A percentile compares a stretch with the other conserved stretches of the same genome.
Conservation (phyloP, 1,140 invertebrate genomes). For the Sipha flava region DNA sequence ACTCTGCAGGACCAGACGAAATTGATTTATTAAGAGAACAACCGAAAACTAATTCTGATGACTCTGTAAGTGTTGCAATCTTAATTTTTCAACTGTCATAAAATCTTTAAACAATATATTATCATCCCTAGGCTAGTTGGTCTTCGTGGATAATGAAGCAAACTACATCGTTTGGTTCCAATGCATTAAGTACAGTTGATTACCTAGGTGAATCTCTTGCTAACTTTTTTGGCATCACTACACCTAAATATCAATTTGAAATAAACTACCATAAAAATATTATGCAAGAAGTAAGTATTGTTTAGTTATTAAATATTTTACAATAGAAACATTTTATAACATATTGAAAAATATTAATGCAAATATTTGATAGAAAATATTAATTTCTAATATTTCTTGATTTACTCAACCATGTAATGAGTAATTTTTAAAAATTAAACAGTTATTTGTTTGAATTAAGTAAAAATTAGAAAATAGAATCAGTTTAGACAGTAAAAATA, state of each 20-base stretch:
- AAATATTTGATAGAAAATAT: too few relatives aligned
- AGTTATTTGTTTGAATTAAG: too few relatives aligned
- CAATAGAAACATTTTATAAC: too few relatives aligned
- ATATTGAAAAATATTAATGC: too few relatives aligned
- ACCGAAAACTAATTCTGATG: neutral
- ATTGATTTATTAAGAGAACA: neutral
- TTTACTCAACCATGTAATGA: too few relatives aligned
- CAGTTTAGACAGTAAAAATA: too few relatives aligned
- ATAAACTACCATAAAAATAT: slow-evolving; percentile 68
- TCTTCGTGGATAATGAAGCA: neutral
- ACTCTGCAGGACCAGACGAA: neutral
- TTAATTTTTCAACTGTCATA: neutral
- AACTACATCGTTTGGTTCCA: slow-evolving; percentile 39
- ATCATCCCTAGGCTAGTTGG: neutral
- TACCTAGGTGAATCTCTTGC: slow-evolving; percentile 75
- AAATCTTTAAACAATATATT: neutral
- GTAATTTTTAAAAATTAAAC: too few relatives aligned
- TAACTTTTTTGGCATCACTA: slow-evolving; percentile 79
- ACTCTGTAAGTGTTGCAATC: neutral
- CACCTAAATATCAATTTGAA: slow-evolving; percentile 84
- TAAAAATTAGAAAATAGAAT: too few relatives aligned
- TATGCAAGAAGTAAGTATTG: slow-evolving; percentile 41
- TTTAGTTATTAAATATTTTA: neutral
- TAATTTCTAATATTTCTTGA: too few relatives aligned
- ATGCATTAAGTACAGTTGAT: slow-evolving; percentile 66